A percentile compares a stretch with the other conserved stretches of the same genome.
Conservation (phyloP, 2,888 invertebrate genomes). For the Rhaphigaster nebulosa region DNA sequence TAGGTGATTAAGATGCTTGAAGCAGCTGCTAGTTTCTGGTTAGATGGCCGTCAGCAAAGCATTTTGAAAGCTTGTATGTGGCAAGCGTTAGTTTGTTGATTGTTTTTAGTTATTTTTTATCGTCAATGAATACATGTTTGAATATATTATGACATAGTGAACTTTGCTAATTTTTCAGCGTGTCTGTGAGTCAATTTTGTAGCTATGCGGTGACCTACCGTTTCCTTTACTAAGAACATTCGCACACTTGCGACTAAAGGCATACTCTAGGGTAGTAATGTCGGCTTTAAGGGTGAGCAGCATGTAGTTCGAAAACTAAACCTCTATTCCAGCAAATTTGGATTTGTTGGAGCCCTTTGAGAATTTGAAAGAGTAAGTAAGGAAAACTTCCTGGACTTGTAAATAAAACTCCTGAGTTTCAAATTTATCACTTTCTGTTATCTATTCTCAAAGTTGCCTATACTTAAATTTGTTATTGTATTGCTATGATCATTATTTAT, state of each 20-base stretch:
- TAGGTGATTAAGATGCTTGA: slow-evolving; percentile 47
- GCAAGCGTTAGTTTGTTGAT: slow-evolving; percentile 56
- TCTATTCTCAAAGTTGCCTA: background rate
- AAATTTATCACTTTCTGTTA: slow-evolving; percentile 22
- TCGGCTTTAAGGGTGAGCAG: slow-evolving; percentile 61
- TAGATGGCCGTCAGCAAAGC: slow-evolving; percentile 60
- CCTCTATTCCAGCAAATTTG: slow-evolving; percentile 51
- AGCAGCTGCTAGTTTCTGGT: slow-evolving; percentile 60
- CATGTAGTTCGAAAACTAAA: slow-evolving; percentile 51
- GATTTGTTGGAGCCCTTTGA: slow-evolving; percentile 45
- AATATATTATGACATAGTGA: slow-evolving; percentile 50
- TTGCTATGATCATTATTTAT: background rate
- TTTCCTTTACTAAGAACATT: slow-evolving; percentile 49
- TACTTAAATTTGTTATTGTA: background rate
- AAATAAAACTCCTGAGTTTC: background rate
- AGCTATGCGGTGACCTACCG: slow-evolving; percentile 59
- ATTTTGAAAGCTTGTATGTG: slow-evolving; percentile 61
- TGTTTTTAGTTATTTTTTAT: slow-evolving; percentile 45
- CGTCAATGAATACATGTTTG: background rate
- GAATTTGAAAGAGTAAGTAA: slow-evolving; percentile 54
- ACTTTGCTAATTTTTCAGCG: slow-evolving; percentile 15
- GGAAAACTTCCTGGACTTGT: slow-evolving; percentile 14
- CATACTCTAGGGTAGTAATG: slow-evolving; percentile 60
- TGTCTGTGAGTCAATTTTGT: background rate
- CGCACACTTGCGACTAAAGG: slow-evolving; percentile 61